Conservation (phyloP, 2,888 invertebrate species). For the Criorhina ranunculi region DNA sequence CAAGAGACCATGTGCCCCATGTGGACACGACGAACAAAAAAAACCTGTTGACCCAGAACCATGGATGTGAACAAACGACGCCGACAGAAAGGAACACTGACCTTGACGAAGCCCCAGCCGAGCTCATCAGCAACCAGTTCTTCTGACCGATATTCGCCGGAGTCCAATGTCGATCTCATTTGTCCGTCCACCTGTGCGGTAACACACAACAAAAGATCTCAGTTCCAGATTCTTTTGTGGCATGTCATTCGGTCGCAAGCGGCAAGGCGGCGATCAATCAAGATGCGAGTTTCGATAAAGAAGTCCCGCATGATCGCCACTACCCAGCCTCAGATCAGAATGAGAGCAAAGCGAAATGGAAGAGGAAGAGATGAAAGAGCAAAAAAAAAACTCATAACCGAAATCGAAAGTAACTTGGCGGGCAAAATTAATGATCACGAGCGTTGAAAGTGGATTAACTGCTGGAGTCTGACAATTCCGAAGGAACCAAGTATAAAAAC, state of each 20-base stretch:
- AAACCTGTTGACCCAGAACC: conserved; percentile 69
- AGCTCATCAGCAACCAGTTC: conserved; percentile 68
- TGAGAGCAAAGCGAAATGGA: conserved; percentile 24
- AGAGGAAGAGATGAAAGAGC: conserved; percentile 4
- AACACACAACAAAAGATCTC: conserved; percentile 36
- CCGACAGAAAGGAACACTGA: conserved; percentile 73
- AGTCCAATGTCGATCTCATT: conserved; percentile 27
- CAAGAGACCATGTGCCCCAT: neutral
- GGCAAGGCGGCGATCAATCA: conserved; percentile 62
- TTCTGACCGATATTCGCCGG: conserved; percentile 53
- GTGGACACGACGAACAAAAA: neutral
- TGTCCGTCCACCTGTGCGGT: conserved; percentile 56
- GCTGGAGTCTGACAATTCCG: conserved; percentile 7
- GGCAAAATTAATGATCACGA: conserved; percentile 61
- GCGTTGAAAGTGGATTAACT: conserved; percentile 64
- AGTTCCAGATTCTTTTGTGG: conserved; percentile 59
- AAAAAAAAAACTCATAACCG: conserved; percentile 37
- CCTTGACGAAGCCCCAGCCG: conserved; percentile 52
- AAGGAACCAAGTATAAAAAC: conserved; percentile 70
- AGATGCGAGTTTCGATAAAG: conserved; percentile 32
- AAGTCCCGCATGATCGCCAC: conserved; percentile 4
- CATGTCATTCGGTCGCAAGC: conserved; percentile 36
- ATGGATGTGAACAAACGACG: conserved; percentile 37
- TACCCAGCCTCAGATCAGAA: conserved; percentile 14
- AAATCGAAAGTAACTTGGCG: conserved; percentile 69